Conservation (phyloP, 2,797 vertebrate species). For the Hypotaenidia okinawae region DNA sequence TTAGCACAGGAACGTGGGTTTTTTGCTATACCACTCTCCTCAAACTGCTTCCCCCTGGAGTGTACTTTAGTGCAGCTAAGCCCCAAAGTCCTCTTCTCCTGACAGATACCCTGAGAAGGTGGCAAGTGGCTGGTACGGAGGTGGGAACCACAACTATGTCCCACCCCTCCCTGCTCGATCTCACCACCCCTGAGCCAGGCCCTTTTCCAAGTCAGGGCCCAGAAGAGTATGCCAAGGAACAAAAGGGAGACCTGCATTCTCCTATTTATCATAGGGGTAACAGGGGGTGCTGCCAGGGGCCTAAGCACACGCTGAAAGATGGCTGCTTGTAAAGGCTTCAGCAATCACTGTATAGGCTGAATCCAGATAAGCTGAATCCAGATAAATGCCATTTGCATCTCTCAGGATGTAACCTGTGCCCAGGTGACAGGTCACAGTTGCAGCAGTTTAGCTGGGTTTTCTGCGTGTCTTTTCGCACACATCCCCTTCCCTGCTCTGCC, state of each 20-base stretch:
- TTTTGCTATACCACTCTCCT: background rate
- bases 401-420: background rate
- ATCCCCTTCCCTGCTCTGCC: background rate
- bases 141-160: background rate
- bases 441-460: background rate
- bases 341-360: background rate
- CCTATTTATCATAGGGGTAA: background rate
- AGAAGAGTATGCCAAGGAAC: background rate
- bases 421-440: background rate
- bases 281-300: background rate
- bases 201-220: background rate
- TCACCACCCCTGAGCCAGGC: background rate
- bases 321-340: background rate
- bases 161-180: background rate
- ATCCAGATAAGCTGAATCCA: background rate
- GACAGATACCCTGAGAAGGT: background rate
- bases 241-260: background rate
- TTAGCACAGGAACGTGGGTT: background rate
- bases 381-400: background rate
- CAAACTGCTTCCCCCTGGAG: background rate
- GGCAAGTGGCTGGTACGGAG: background rate
- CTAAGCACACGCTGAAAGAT: background rate
- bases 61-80: background rate
- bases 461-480: background rate
- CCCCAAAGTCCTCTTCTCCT: background rate